Evolutionary conservation across 2,888 invertebrate species (phyloP), one percentile per base, ranked within the genome.

Genomic region (Phyllotreta cruciferae): DNA sequence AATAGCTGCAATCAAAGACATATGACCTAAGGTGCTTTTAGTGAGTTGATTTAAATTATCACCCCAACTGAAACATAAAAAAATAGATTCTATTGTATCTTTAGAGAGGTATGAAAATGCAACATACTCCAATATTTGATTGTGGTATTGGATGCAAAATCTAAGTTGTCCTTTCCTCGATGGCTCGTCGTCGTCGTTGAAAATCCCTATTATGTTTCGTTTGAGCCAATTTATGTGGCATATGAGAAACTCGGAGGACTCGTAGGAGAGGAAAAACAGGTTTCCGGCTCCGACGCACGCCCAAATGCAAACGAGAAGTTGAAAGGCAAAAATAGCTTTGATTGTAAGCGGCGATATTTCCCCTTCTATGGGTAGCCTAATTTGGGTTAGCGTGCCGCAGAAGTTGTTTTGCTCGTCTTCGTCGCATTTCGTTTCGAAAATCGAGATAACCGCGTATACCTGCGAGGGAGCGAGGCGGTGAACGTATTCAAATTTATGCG

Each of bases 91-190:
- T 9, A 39, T 0, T 24, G 34, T 11, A 52, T 8, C 11, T 53
- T 53, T 6, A 53, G 24, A n/a, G 8, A 53, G 4, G 14, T 35
- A 54, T 13, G 3, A n/a, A 6, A 0, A 10, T 39, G 24, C 5
- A 9, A 63, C 58, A 56, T 39, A 69, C 67, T 63, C 45, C 24
- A 66, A 37, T 42, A 69, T 69, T 9, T 60, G 44, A 11, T 54
- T 63, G 34, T 69, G 69, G 49, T 67, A 69, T 24, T 44, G 49
- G 6, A 66, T 37, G 34, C 69, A 69, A 42, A 56, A 53, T 7
- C 53, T 36, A 7, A 69, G 42, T 10, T 56, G 37, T 10, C 35
- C 39, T 9, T 45, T 60, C n/a, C 47, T 38, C 0, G 53, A 42
- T 9, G 44, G 41, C 9, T 62, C 47, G 44, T 55, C 35, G 10